Evolutionary conservation across 2,888 invertebrate genomes (phyloP).

Genomic region (Arrhopalites spinosus): DNA sequence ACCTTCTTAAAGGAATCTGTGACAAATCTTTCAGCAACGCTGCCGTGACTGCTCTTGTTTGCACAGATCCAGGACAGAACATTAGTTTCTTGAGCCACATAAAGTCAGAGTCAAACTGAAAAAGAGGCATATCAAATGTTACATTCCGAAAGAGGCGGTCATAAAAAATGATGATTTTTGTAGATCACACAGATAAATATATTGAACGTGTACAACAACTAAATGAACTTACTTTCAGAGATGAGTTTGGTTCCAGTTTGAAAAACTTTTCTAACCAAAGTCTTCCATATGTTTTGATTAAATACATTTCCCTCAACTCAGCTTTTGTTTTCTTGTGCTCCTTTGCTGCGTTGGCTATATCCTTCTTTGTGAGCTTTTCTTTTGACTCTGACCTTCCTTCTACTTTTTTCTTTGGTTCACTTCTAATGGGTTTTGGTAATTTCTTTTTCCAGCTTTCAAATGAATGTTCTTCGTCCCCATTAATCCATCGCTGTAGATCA

Average conservation of each 20-base stretch:
- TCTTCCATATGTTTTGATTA: constrained; percentile 75
- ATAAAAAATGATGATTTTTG: too few relatives aligned
- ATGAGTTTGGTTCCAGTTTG: constrained; percentile 43
- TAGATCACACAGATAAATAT: too few relatives aligned
- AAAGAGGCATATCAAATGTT: too few relatives aligned
- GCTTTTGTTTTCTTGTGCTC: constrained; percentile 52
- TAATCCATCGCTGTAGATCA: constrained; percentile 75
- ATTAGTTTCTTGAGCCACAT: constrained; percentile 54
- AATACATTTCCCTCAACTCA: constrained; percentile 64
- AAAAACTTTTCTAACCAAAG: constrained; percentile 67
- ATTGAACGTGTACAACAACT: too few relatives aligned
- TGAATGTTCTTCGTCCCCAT: constrained; percentile 70
- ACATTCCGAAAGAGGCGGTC: too few relatives aligned
- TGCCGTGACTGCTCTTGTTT: constrained; percentile 54
- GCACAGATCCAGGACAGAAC: constrained; percentile 54
- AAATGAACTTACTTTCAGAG: too few relatives aligned
- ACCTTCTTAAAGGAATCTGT: constrained; percentile 50
- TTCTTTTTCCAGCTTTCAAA: constrained; percentile 74
- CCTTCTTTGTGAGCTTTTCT: constrained; percentile 9
- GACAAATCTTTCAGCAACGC: constrained; percentile 54
- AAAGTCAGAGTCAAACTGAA: constrained; percentile 45
- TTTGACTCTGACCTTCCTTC: neutral
- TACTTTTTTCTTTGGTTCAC: constrained; percentile 21
- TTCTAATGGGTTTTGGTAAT: constrained; percentile 58
- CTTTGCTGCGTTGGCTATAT: constrained; percentile 19